Base-by-base conservation (phyloP, 2,113 vertebrate genomes). In the Aegithalos caudatus region DNA sequence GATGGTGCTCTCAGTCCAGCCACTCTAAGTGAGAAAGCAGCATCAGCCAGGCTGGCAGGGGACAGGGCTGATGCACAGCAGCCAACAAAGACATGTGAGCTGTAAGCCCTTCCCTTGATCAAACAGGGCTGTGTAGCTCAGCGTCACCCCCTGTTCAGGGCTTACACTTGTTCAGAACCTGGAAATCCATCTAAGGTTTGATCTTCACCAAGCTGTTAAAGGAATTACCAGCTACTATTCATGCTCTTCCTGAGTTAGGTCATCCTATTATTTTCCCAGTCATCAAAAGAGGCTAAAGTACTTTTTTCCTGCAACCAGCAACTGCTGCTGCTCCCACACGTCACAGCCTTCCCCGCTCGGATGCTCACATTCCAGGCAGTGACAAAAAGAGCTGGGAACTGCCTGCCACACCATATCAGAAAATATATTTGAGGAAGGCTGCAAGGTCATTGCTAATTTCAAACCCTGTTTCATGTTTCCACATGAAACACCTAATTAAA, bases 401-500 rank as follows among this genome's bases (percentile, higher is more conserved):
- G 74, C 71, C 64, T 50, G 57, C 47, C 42, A 45, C 80, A 17
- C 4, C 1, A 4, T 29, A 62, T 64, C 45, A 60, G 57, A 84
- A 93, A 85, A 77, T 72, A 47, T 23, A 94, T 91, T 91, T 1
- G 0, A 94, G 77, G 83, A 86, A 91, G 79, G 45, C 56, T 0
- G 0, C 72, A 51, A 83, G 89, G 85, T 90, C 90, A 56, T 19
- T 60, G 66, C 69, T 94, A 90, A 94, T 91, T 97, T 96, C 92
- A 90, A 95, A 65, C n/a, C 72, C 80, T 53, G 69, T 92, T 96
- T 96, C 81, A 94, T 93, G 85, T 94, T 96, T 94, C 79, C 85
- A 92, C 85, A 58, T 93, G 92, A 94, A 96, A 94, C 72, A 82
- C 61, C 89, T 93, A 96, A 95, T 95, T 96, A 92, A 88, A 94